Evolutionary conservation across 2,888 invertebrate genomes (phyloP), one percentile per base, ranked within the genome.

Genomic region (Harpalus rufipes): DNA sequence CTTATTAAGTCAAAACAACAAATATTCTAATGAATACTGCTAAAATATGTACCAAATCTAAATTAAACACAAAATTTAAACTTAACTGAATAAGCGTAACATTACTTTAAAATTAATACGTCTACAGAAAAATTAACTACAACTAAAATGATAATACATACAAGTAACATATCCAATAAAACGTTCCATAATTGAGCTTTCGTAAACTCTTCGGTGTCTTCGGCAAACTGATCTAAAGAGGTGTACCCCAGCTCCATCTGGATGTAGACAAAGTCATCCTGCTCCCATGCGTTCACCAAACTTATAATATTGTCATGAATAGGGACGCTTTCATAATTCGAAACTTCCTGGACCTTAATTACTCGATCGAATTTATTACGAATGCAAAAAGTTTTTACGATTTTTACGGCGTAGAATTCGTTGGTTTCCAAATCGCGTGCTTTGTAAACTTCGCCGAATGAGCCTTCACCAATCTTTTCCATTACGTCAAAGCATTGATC

Each of bases 361-460:
- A 90, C 92, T 89, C 93, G 91, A 88, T 94, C 94, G 32, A 91
- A 91, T 87, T 93, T 92, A 85, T 93, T 93, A 12, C 93, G 91
- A 88, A 93, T 94, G 5, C 32, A 1, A 72, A 92, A 89, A 86
- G 94, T 93, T 86, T 94, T 92, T 0, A 94, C 93, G 87, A 94
- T 92, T 90, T 96, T 96, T 0, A 96, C 92, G 0, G 96, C 96
- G 91, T 96, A 96, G 68, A 92, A 90, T 61, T 92, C 90, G 0
- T 93, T 93, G 91, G 96, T 95, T 87, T 95, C 94, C 86, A 92
- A 93, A 86, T 93, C 94, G 84, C 91, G 91, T 0, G 94, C 96
- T 89, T 94, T 93, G 88, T 93, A 95, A 0, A 96, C 96, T 90
- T 94, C 94, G 7, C 96, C 96, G 91, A 96, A 96, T 2, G 95